phyloP scores from a whole-genome alignment of 2,797 vertebrate species.

The Tenualosa thibaudeaui region DNA sequence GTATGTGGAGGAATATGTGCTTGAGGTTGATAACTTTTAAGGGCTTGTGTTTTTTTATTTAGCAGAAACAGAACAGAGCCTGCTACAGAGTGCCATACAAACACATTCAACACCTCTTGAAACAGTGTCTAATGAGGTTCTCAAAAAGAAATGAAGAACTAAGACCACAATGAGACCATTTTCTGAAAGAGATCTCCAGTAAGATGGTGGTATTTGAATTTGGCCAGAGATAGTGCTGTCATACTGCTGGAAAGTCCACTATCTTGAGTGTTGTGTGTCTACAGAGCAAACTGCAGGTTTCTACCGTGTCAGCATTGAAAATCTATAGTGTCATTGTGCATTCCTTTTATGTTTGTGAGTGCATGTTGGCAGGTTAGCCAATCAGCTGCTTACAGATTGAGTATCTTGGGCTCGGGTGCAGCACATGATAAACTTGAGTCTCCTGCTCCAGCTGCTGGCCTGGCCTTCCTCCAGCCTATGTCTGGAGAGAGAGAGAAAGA shows the following conservation, averaged over 20 bases:
- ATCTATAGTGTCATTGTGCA: background rate
- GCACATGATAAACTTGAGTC: slow-evolving; percentile 96
- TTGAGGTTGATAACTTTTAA: background rate
- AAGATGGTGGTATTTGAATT: background rate
- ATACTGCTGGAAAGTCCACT: background rate
- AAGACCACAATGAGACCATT: too few relatives aligned
- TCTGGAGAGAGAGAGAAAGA: slow-evolving; percentile 61
- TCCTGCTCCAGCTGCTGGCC: slow-evolving; percentile 96
- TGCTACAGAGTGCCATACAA: slow-evolving; percentile 22
- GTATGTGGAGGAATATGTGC: background rate
- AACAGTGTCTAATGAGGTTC: too few relatives aligned
- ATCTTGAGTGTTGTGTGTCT: background rate
- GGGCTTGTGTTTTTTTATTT: background rate
- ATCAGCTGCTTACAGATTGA: slow-evolving; percentile 90
- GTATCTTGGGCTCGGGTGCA: slow-evolving; percentile 97
- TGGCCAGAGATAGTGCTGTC: background rate
- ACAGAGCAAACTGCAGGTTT: background rate
- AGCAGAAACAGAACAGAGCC: background rate
- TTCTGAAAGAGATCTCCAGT: too few relatives aligned
- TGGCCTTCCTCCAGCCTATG: slow-evolving; percentile 97
- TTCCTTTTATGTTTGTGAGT: slow-evolving; percentile 26
- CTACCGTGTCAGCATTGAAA: background rate
- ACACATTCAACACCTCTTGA: background rate
- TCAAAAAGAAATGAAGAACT: too few relatives aligned
- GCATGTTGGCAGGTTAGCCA: background rate